Percentiles rank a stretch among this genome's conserved stretches.
Conservation (phyloP, 2,888 invertebrate species). For the Scelioninae gen. 1 region DNA sequence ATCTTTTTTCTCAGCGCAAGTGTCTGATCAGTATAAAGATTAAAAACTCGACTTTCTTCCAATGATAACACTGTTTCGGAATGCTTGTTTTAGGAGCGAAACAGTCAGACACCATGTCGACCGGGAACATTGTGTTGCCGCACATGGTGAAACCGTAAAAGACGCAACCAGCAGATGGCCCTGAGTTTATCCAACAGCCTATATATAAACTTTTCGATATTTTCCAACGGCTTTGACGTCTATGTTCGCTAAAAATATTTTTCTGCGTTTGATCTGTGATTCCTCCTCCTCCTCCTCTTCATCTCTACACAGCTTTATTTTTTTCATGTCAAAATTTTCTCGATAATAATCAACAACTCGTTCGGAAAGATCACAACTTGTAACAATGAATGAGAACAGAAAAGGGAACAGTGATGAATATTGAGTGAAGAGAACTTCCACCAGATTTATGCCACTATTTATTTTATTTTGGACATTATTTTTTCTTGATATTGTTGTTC, state of each 20-base stretch:
- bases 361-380: neutral
- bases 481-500: no score
- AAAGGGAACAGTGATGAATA: constrained; percentile 10
- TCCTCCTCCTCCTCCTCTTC: neutral
- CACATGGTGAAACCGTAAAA: constrained; percentile 23
- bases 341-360: neutral
- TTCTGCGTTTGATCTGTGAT: constrained; percentile 9
- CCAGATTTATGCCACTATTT: no score
- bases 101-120: constrained; percentile 28
- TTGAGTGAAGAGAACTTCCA: neutral
- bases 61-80: constrained; percentile 6
- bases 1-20: no score
- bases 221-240: neutral
- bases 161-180: constrained; percentile 25
- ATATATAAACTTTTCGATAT: constrained; percentile 26
- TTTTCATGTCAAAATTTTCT: neutral
- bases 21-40: no score
- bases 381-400: constrained; percentile 4
- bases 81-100: constrained; percentile 15
- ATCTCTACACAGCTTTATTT: neutral
- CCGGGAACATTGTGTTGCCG: constrained; percentile 19
- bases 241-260: constrained; percentile 11
- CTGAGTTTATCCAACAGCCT: constrained; percentile 28
- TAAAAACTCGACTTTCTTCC: neutral
- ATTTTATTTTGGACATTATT: no score